A percentile compares a stretch with the other conserved stretches of the same genome.
These are phyloP conservation scores for Halictus rubicundus DNA, from an alignment of 1,140 invertebrate species.

Conservation along the genomic window DNA sequence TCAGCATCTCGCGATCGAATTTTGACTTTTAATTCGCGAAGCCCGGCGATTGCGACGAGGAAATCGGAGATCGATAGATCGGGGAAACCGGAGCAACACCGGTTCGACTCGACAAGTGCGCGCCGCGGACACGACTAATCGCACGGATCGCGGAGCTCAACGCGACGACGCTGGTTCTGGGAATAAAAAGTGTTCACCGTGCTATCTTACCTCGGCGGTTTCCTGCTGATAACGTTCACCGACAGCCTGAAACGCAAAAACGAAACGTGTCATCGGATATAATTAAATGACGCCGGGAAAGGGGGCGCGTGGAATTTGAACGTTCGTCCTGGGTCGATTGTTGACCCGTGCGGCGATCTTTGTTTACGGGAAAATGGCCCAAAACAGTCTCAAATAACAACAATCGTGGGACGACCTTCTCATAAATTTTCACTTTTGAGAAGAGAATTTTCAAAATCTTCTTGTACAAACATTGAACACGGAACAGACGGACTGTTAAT, in stretches of 20 bases:
- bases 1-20: no score
- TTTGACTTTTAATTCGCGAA: not conserved
- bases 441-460: no score
- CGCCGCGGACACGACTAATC: conserved; percentile 44
- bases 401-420: no score
- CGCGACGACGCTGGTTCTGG: conserved; percentile 16
- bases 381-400: not conserved
- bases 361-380: no score
- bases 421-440: no score
- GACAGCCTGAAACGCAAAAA: conserved; percentile 65
- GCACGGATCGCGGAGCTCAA: conserved; percentile 11
- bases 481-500: no score
- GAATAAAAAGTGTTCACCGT: conserved; percentile 49
- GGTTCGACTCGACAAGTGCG: not conserved
- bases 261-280: conserved; percentile 54
- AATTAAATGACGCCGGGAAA: not conserved
- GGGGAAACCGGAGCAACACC: no score
- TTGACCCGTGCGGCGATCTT: no score
- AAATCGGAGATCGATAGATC: no score
- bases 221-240: conserved; percentile 74
- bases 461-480: no score
- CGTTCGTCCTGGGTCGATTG: not conserved
- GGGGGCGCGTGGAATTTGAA: conserved; percentile 1
- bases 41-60: no score
- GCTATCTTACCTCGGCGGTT: conserved; percentile 75